phyloP scores from a whole-genome alignment of 1,140 invertebrate species.

The Anastatus disparis region DNA sequence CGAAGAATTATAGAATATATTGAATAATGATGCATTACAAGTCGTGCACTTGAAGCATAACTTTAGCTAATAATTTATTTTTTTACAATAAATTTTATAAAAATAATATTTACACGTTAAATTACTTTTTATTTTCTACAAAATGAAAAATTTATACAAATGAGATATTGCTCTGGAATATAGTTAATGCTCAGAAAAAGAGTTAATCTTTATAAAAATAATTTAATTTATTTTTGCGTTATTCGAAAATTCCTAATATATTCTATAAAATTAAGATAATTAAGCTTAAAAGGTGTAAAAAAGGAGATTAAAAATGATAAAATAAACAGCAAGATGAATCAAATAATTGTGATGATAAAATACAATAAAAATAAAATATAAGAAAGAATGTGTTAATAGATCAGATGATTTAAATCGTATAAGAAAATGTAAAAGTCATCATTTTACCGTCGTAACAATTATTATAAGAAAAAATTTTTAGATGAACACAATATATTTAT shows the following conservation, averaged over 20 bases:
- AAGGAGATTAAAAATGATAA: background rate
- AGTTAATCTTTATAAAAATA: background rate
- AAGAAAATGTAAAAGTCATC: constrained; percentile 21
- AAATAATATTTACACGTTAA: background rate
- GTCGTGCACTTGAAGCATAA: background rate
- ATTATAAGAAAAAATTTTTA: no score
- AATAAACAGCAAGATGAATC: constrained; percentile 24
- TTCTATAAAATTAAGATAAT: background rate
- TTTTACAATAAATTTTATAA: background rate
- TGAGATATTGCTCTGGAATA: no score
- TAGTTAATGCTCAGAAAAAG: constrained; percentile 2
- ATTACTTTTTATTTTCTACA: no score
- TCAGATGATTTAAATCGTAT: constrained; percentile 8
- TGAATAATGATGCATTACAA: background rate
- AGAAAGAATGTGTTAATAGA: constrained; percentile 1
- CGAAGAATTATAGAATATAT: background rate
- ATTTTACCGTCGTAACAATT: background rate
- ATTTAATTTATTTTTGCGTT: background rate
- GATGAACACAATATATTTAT: background rate
- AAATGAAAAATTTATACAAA: no score
- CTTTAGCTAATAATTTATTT: background rate
- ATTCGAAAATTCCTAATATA: background rate
- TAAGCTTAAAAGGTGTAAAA: background rate
- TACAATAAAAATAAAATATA: constrained; percentile 2
- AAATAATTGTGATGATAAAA: constrained; percentile 4